These are phyloP conservation scores for Menura novaehollandiae DNA, from an alignment of 2,113 vertebrate genomes.

Conservation along the genomic window DNA sequence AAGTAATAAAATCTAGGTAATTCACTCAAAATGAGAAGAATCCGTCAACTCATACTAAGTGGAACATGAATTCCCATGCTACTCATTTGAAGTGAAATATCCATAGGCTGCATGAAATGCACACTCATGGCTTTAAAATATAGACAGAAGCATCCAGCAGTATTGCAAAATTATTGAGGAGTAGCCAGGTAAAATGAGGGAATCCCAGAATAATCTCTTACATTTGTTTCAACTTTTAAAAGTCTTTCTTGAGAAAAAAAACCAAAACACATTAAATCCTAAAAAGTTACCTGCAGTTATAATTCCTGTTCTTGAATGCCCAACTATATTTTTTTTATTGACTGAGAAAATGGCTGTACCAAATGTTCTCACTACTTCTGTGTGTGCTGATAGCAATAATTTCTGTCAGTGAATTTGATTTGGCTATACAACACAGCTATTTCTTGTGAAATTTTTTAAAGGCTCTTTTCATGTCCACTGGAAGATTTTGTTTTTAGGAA, in stretches of 20 bases:
- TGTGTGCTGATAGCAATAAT: neutral
- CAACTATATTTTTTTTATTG: neutral
- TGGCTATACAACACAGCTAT: neutral
- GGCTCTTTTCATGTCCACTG: neutral
- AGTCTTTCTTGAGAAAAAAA: neutral
- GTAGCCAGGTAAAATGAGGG: neutral
- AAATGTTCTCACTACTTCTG: neutral
- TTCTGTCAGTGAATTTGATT: neutral
- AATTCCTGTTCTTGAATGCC: neutral
- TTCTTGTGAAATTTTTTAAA: neutral
- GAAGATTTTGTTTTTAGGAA: neutral
- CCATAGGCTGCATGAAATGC: neutral
- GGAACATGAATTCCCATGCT: neutral
- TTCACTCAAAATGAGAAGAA: neutral
- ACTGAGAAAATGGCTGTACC: neutral
- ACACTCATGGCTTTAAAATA: neutral
- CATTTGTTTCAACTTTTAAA: neutral
- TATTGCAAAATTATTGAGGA: neutral
- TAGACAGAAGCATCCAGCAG: neutral
- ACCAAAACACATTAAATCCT: neutral
- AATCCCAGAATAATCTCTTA: neutral
- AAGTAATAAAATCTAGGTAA: neutral
- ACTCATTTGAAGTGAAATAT: neutral
- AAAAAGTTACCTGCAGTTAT: neutral
- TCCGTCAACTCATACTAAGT: neutral